Evolutionary conservation across 2,797 vertebrate genomes (phyloP).

Genomic region (Choloepus didactylus): DNA sequence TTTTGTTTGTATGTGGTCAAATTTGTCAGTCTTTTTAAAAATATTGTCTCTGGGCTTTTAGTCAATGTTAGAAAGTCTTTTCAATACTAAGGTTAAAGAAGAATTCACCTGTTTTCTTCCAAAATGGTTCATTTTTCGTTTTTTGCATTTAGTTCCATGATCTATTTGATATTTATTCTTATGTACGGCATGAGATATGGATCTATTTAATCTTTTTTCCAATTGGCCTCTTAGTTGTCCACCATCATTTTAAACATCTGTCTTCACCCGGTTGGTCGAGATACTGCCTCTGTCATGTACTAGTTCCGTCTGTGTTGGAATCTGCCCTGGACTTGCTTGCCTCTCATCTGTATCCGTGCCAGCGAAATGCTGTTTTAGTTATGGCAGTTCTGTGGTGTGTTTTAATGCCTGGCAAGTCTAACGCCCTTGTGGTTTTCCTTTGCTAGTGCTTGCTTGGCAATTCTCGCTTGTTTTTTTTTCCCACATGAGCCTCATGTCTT

Average conservation of each 20-base stretch:
- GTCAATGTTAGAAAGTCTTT: neutral
- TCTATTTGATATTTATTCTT: neutral
- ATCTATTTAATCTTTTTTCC: neutral
- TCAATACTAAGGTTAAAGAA: neutral
- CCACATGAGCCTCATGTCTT: neutral
- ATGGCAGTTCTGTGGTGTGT: neutral
- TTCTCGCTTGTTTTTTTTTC: neutral
- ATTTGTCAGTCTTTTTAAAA: neutral
- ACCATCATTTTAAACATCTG: neutral
- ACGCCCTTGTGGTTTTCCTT: neutral
- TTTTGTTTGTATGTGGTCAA: neutral
- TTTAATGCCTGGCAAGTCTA: rapidly evolving
- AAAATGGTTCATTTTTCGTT: neutral
- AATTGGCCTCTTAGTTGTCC: neutral
- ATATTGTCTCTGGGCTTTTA: neutral
- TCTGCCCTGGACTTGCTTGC: neutral
- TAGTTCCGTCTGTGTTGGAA: rapidly evolving
- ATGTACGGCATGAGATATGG: neutral
- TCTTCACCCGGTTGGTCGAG: neutral
- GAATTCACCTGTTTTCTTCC: neutral
- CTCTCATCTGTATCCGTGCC: rapidly evolving
- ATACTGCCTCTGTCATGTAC: rapidly evolving
- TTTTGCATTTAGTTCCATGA: neutral
- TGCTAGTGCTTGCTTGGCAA: neutral
- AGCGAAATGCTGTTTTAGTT: too few species aligned